Evolutionary conservation across 2,888 invertebrate genomes (phyloP).

Genomic region (Ophioninae sp.): DNA sequence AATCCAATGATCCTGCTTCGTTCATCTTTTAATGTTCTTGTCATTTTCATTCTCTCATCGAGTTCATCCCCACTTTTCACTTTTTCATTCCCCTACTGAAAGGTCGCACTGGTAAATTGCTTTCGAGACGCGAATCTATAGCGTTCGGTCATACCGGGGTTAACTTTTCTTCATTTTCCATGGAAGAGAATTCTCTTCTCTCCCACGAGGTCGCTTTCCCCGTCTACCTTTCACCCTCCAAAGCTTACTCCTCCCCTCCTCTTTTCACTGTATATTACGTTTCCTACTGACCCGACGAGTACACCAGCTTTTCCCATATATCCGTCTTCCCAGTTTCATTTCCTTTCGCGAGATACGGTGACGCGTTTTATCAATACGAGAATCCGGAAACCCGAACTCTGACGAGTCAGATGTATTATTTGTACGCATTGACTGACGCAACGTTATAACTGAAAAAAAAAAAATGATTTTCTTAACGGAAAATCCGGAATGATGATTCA

Average conservation of each 20-base stretch:
- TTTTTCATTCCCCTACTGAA: neutral
- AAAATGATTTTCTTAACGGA: too few species aligned
- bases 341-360: too few species aligned
- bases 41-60: too few species aligned
- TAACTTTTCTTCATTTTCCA: constrained; percentile 50
- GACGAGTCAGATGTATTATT: too few species aligned
- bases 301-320: too few species aligned
- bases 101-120: constrained; percentile 48
- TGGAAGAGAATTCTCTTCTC: constrained; percentile 31
- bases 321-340: too few species aligned
- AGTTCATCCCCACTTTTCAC: too few species aligned
- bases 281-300: neutral
- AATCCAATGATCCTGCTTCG: constrained; percentile 24
- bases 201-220: neutral
- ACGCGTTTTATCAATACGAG: too few species aligned
- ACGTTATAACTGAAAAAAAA: too few species aligned
- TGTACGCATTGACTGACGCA: too few species aligned
- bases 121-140: constrained; percentile 50
- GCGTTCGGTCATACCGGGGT: constrained; percentile 38
- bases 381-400: too few species aligned
- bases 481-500: too few species aligned
- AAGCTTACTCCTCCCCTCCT: neutral
- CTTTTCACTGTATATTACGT: neutral
- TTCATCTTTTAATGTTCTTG: constrained; percentile 22
- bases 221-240: neutral